These are phyloP conservation scores for Pimpla rufipes DNA, from an alignment of 2,888 invertebrate species.

Conservation along the genomic window DNA sequence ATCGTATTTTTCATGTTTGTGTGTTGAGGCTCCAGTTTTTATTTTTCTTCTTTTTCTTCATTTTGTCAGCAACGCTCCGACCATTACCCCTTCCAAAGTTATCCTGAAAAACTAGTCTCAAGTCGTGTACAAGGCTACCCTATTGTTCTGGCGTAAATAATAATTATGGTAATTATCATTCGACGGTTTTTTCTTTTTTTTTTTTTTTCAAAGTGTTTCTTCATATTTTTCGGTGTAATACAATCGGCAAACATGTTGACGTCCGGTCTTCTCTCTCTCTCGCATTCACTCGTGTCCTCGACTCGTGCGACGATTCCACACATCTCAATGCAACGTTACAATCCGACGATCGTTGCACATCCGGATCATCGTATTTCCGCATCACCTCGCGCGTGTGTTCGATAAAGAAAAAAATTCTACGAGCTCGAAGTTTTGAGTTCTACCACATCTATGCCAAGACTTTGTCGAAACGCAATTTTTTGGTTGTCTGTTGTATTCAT, in stretches of 20 bases:
- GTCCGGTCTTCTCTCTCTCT: neutral
- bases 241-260: slow-evolving; percentile 35
- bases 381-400: slow-evolving; percentile 56
- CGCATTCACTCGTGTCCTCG: neutral
- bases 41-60: slow-evolving; percentile 7
- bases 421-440: slow-evolving; percentile 74
- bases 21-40: slow-evolving; percentile 19
- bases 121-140: slow-evolving; percentile 74
- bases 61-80: slow-evolving; percentile 22
- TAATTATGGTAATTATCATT: slow-evolving; percentile 58
- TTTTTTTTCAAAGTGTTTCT: neutral
- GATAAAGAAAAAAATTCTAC: slow-evolving; percentile 73
- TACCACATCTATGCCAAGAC: slow-evolving; percentile 61
- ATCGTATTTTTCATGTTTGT: slow-evolving; percentile 24
- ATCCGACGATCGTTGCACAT: neutral
- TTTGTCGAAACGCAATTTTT: slow-evolving; percentile 23
- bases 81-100: slow-evolving; percentile 24
- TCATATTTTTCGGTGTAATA: neutral
- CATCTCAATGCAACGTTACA: neutral
- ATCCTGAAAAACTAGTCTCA: slow-evolving; percentile 71
- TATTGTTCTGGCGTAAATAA: slow-evolving; percentile 65
- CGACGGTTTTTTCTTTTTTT: slow-evolving; percentile 30
- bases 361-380: neutral
- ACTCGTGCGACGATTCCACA: slow-evolving; percentile 1
- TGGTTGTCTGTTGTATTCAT: slow-evolving; percentile 19